Conservation (phyloP, 92 coral and sea anemone species). For the Phenganax subtilis region DNA sequence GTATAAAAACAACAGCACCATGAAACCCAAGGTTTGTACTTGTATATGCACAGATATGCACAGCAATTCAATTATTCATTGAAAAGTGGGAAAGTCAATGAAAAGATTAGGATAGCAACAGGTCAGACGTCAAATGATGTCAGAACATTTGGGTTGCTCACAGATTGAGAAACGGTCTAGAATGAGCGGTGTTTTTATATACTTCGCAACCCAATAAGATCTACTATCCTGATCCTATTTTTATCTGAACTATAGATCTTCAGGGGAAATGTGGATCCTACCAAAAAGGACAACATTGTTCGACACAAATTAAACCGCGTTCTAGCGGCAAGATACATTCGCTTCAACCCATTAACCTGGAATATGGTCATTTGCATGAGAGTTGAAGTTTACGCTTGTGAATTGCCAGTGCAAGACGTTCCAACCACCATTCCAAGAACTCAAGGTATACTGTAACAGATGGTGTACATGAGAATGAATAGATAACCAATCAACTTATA, state of each 20-base stretch:
- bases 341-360: constrained; percentile 35
- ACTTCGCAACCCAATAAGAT: no score
- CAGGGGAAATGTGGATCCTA: constrained; percentile 4
- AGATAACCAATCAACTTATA: no score
- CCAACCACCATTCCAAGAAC: constrained; percentile 20
- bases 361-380: constrained; percentile 23
- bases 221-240: background rate
- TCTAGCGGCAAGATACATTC: constrained; percentile 24
- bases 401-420: constrained; percentile 5
- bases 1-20: constrained; percentile 36
- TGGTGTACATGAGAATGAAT: background rate
- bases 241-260: constrained; percentile 15
- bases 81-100: no score
- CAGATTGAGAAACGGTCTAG: no score
- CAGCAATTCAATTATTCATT: background rate
- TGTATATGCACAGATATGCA: background rate
- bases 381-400: constrained; percentile 37
- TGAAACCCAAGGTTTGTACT: constrained; percentile 8
- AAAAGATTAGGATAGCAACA: no score
- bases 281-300: constrained; percentile 19
- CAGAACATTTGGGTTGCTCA: no score
- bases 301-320: constrained; percentile 21
- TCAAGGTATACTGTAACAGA: background rate
- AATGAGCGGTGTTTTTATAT: no score
- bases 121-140: no score